Evolutionary conservation across 2,888 invertebrate genomes (phyloP).

Genomic region (Acanthosepion lycidas): DNA sequence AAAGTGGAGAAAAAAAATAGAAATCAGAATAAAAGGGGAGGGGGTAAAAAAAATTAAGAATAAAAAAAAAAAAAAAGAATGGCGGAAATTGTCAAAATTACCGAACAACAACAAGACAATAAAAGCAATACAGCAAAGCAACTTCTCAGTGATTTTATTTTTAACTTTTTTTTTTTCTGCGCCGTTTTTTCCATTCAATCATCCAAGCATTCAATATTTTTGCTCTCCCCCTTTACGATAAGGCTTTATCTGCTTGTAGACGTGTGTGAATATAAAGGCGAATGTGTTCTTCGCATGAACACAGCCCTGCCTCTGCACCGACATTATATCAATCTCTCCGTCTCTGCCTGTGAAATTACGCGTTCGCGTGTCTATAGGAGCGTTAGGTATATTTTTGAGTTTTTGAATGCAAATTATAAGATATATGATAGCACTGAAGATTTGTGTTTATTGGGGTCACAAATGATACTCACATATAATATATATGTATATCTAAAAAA

Average conservation of each 20-base stretch:
- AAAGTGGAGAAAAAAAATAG: not conserved
- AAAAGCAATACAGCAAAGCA: not conserved
- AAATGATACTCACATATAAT: no score
- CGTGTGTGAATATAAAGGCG: not conserved
- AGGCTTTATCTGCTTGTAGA: not conserved
- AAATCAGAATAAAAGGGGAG: not conserved
- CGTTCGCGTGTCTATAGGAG: not conserved
- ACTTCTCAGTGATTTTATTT: not conserved
- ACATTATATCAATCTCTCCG: not conserved
- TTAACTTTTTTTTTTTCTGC: no score
- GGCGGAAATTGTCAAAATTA: conserved; percentile 13
- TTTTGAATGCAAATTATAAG: not conserved
- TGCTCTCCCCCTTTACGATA: not conserved
- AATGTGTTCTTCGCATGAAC: not conserved
- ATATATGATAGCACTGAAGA: not conserved
- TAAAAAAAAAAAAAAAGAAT: not conserved
- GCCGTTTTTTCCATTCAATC: not conserved
- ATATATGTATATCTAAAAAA: no score
- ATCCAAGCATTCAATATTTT: not conserved
- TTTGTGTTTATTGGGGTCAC: not conserved
- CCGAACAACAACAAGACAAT: not conserved
- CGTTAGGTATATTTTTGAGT: not conserved
- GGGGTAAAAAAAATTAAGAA: not conserved
- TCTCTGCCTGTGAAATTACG: not conserved
- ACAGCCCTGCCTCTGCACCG: not conserved